A percentile compares a stretch with the other conserved stretches of the same genome.
Evolutionary conservation across 2,888 invertebrate genomes (phyloP).

Genomic region (Bembecia ichneumoniformis): DNA sequence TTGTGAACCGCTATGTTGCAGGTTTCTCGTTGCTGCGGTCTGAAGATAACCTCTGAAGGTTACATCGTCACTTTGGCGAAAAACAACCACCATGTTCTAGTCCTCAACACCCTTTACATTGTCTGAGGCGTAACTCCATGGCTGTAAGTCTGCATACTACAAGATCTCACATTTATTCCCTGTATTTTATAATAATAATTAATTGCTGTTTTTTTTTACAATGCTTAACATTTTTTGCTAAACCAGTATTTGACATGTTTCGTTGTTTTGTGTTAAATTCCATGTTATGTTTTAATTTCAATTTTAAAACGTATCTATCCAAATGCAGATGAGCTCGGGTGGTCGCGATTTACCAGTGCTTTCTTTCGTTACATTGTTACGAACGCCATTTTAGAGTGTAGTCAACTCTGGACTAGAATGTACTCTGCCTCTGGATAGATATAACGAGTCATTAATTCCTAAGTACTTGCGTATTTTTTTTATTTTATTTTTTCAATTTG

Average conservation of each 20-base stretch:
- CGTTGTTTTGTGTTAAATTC: conserved; percentile 65
- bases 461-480: conserved; percentile 57
- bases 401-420: conserved; percentile 7
- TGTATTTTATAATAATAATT: conserved; percentile 50
- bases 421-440: conserved; percentile 57
- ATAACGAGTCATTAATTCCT: conserved; percentile 59
- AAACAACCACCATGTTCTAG: conserved; percentile 98
- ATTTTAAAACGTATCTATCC: conserved; percentile 41
- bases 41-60: conserved; percentile 97
- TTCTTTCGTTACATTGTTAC: conserved; percentile 18
- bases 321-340: conserved; percentile 45
- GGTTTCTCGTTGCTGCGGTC: conserved; percentile 97
- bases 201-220: conserved; percentile 67
- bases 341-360: background rate
- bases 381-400: conserved; percentile 34
- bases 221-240: conserved; percentile 69
- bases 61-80: conserved; percentile 97
- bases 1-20: conserved; percentile 48
- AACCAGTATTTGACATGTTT: conserved; percentile 69
- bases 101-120: conserved; percentile 94
- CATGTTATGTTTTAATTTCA: conserved; percentile 52
- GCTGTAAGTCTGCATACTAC: conserved; percentile 73
- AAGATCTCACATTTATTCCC: conserved; percentile 73
- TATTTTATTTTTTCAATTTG: conserved; percentile 56
- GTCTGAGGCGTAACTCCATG: conserved; percentile 78